phyloP scores from a whole-genome alignment of 2,113 vertebrate species.

The Otocyon megalotis region DNA sequence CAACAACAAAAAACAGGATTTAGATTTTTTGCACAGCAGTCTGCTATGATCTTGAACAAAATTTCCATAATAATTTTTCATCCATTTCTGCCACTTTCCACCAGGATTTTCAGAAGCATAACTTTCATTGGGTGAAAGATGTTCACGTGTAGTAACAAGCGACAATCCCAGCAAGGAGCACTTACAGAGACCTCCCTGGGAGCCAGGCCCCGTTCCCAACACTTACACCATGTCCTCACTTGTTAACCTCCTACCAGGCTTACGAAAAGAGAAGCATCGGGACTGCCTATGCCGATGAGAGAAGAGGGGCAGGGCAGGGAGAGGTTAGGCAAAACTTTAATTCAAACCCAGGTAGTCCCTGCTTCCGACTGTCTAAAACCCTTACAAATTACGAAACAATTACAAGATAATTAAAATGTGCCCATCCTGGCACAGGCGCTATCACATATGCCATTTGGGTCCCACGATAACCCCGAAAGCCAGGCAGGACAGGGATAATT shows the following conservation, averaged over 20 bases:
- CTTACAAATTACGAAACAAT: neutral
- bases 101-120: neutral
- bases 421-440: neutral
- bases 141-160: neutral
- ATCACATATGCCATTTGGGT: neutral
- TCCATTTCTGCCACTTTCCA: neutral
- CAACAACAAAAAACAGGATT: neutral
- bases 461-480: neutral
- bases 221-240: neutral
- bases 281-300: neutral
- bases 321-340: neutral
- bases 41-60: slow-evolving; percentile 17
- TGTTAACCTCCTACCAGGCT: neutral
- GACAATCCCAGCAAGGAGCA: neutral
- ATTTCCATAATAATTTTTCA: neutral
- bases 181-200: neutral
- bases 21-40: neutral
- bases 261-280: neutral
- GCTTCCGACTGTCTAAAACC: neutral
- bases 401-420: neutral
- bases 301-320: neutral
- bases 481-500: neutral
- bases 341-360: neutral
- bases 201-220: neutral
- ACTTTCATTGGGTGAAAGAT: neutral